phyloP scores from a whole-genome alignment of 2,797 vertebrate genomes.

The Darevskia mixta region DNA sequence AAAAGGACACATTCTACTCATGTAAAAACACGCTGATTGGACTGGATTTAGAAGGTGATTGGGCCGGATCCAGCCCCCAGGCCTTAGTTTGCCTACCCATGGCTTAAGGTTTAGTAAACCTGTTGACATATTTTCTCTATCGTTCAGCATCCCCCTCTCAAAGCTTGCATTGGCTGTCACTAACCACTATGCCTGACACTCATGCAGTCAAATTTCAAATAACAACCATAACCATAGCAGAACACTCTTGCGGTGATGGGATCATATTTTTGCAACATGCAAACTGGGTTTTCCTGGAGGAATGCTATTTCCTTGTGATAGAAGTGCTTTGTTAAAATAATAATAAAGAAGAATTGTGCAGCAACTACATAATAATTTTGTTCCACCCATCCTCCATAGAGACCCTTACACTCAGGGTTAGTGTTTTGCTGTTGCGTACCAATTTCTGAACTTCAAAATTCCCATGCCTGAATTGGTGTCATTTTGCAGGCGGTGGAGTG shows the following conservation, averaged over 20 bases:
- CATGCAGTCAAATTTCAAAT: not conserved
- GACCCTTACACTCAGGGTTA: not conserved
- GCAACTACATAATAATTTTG: not conserved
- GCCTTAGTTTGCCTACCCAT: too few relatives aligned
- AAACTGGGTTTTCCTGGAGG: not conserved
- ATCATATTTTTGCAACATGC: not conserved
- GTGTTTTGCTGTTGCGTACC: not conserved
- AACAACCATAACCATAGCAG: not conserved
- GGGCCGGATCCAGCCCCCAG: too few relatives aligned
- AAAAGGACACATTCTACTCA: too few relatives aligned
- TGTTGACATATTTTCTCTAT: not conserved
- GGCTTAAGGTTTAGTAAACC: not conserved
- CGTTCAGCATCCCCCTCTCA: not conserved
- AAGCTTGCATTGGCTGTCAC: not conserved
- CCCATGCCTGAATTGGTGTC: not conserved
- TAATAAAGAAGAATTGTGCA: not conserved
- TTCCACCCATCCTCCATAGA: not conserved
- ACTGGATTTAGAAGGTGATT: not conserved
- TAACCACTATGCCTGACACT: not conserved
- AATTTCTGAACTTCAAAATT: conserved; percentile 1
- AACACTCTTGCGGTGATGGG: not conserved
- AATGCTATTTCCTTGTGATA: not conserved
- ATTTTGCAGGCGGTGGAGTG: not conserved
- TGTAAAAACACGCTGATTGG: too few relatives aligned
- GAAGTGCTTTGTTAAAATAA: not conserved